Conservation (phyloP, 2,113 vertebrate species). For the Gallinago undulata region DNA sequence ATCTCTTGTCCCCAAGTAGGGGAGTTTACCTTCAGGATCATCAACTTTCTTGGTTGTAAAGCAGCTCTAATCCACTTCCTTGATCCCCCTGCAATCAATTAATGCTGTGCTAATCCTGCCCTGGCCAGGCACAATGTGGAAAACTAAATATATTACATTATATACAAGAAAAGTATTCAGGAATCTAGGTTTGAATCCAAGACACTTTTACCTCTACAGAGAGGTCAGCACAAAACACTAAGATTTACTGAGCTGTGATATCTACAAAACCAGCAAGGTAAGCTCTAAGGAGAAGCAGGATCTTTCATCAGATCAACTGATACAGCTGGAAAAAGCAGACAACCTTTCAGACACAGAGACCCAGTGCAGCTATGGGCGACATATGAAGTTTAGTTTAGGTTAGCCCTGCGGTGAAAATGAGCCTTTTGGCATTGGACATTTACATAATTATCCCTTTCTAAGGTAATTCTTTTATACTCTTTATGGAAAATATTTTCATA, state of each 20-base stretch:
- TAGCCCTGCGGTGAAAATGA: background rate
- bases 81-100: background rate
- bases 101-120: background rate
- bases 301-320: background rate
- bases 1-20: background rate
- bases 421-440: background rate
- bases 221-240: background rate
- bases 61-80: background rate
- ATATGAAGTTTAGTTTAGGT: background rate
- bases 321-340: background rate
- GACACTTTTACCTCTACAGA: background rate
- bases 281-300: background rate
- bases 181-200: constrained; percentile 25
- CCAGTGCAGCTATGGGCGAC: background rate
- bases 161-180: background rate
- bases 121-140: background rate
- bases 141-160: background rate
- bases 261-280: background rate
- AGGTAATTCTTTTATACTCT: background rate
- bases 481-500: background rate
- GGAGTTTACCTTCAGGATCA: constrained; percentile 9
- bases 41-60: background rate
- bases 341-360: background rate
- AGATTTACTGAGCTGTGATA: background rate
- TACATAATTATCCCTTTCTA: background rate